Evolutionary conservation across 2,113 vertebrate species (phyloP), one percentile per base, ranked within the genome.

Genomic region (Meriones unguiculatus): DNA sequence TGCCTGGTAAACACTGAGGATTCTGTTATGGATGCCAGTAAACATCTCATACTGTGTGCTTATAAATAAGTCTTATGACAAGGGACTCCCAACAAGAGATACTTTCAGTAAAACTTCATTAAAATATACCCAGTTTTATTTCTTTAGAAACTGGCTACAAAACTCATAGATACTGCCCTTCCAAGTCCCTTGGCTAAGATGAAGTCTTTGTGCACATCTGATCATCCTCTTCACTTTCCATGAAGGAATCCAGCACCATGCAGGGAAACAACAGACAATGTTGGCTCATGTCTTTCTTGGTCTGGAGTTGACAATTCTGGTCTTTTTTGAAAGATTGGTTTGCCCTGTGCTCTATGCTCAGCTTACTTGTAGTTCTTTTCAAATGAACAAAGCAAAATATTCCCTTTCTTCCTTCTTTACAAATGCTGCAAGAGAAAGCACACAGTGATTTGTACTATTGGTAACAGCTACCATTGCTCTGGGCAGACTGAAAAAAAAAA

Each of bases 381-480:
- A 87, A 78, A 87, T 78, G n/a, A 94, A 38, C 25, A 76, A 89
- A 52, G 28, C 4, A 96, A 92, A 87, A 82, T 69, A 90, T 77
- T 78, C 41, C 70, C 14, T 87, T 97, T 87, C 22, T 90, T 95
- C 54, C 13, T 91, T 80, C 35, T 46, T 81, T 78, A 77, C 52
- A 96, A 94, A 91, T 54, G 78, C 41, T 87, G 41, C 65, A 91
- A 87, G 41, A 59, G 87, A 92, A 96, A 72, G 30, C 22, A 89
- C 32, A 2, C 20, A 57, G 87, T 93, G 88, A 88, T 97, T 89
- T 95, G 77, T 92, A 87, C 91, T 93, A 95, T 35, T 76, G 67
- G 82, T 96, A 95, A 89, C 30, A 8, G 72, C 54, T 95, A 81
- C 46, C 89, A 95, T 46, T 22, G 69, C 77, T 95, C 17, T 69